Evolutionary conservation across 2,888 invertebrate genomes (phyloP).

Genomic region (Plebejus melissa): DNA sequence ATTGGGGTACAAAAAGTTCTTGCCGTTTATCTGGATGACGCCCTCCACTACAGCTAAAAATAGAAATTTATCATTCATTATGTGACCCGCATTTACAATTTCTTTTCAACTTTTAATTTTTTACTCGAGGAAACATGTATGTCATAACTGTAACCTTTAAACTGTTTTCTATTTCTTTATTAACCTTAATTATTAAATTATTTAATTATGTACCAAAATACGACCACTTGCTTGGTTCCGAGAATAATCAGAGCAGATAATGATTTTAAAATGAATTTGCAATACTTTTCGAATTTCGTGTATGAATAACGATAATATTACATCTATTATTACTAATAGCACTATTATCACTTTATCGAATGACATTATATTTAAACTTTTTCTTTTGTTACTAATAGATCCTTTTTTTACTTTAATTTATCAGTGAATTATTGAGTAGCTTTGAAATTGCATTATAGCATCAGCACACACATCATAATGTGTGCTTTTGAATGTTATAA

Average conservation of each 20-base stretch:
- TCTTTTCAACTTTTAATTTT: neutral
- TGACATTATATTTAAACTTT: too few relatives aligned
- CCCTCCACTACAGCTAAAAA: constrained; percentile 52
- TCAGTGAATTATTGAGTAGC: too few relatives aligned
- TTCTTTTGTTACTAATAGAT: too few relatives aligned
- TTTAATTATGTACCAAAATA: neutral
- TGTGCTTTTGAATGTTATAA: too few relatives aligned
- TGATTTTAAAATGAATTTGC: neutral
- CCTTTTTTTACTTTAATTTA: too few relatives aligned
- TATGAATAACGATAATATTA: neutral
- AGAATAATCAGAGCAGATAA: neutral
- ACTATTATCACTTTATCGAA: too few relatives aligned
- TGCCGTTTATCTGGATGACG: constrained; percentile 78
- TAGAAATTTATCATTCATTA: neutral
- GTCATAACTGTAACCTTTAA: neutral
- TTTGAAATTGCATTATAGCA: too few relatives aligned
- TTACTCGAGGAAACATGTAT: neutral
- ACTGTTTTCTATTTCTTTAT: neutral
- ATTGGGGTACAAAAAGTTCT: constrained; percentile 79
- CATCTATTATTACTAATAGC: too few relatives aligned
- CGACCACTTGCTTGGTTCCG: neutral
- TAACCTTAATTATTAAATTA: neutral
- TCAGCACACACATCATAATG: too few relatives aligned
- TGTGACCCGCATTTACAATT: neutral
- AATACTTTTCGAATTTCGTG: too few relatives aligned